Percentiles rank a stretch among this genome's conserved stretches.
These are phyloP conservation scores for Laodelphax striatellus DNA, from an alignment of 1,140 invertebrate species.

Conservation along the genomic window DNA sequence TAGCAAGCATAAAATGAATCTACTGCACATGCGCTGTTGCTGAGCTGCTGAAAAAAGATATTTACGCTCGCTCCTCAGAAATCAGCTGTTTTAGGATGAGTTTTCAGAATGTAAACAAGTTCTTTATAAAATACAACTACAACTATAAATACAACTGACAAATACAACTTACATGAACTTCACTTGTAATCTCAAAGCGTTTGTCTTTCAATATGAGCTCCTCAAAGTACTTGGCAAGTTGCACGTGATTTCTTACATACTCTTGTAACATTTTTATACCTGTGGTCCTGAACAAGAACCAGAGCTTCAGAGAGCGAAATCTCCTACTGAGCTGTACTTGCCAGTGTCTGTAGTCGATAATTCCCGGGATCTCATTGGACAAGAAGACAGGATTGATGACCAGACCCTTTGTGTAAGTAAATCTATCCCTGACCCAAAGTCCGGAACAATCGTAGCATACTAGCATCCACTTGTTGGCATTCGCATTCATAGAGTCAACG, in stretches of 20 bases:
- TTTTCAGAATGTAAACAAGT: too few species aligned
- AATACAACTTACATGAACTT: constrained; percentile 47
- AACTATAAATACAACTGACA: too few species aligned
- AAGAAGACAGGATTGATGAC: constrained; percentile 90
- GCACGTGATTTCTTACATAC: constrained; percentile 78
- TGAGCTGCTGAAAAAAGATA: too few species aligned
- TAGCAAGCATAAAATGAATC: too few species aligned
- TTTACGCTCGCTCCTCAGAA: too few species aligned
- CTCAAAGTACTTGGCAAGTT: constrained; percentile 75
- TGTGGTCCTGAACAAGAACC: constrained; percentile 77
- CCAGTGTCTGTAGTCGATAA: constrained; percentile 83
- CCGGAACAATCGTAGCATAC: constrained; percentile 85
- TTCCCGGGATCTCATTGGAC: constrained; percentile 62
- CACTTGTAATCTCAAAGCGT: constrained; percentile 75
- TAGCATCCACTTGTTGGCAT: constrained; percentile 87
- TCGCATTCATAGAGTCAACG: constrained; percentile 83
- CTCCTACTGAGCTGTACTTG: constrained; percentile 77
- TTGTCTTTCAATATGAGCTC: constrained; percentile 56
- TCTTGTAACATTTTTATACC: constrained; percentile 68
- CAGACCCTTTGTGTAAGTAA: constrained; percentile 70
- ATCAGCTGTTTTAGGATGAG: too few species aligned
- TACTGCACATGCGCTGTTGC: too few species aligned
- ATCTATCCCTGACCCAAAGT: constrained; percentile 79
- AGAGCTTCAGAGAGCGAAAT: constrained; percentile 77
- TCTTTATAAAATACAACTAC: too few species aligned